Conservation (phyloP, 2,797 vertebrate species). For the Ceyx erithaca region DNA sequence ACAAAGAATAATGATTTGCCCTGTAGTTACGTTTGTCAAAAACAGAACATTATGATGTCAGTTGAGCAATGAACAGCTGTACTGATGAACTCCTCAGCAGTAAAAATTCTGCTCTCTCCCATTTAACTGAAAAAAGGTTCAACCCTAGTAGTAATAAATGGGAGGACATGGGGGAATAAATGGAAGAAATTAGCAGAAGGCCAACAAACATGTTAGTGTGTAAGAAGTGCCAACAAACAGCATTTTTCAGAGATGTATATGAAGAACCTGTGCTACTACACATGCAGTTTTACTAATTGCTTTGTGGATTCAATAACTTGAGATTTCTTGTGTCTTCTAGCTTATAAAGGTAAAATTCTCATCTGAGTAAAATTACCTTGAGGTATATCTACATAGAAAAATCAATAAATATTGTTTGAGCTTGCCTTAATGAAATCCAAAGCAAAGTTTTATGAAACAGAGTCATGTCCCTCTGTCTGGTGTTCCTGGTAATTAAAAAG, state of each 20-base stretch:
- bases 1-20: slow-evolving; percentile 52
- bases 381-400: background rate
- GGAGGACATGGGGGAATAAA: background rate
- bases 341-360: background rate
- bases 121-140: slow-evolving; percentile 28
- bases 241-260: background rate
- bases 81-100: slow-evolving; percentile 58
- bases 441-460: background rate
- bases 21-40: slow-evolving; percentile 64
- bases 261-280: background rate
- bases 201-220: background rate
- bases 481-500: slow-evolving; percentile 63
- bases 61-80: slow-evolving; percentile 44
- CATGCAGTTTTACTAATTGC: background rate
- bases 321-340: background rate
- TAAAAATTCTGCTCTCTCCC: slow-evolving; percentile 33
- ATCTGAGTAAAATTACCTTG: slow-evolving; percentile 13
- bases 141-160: slow-evolving; percentile 12
- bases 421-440: slow-evolving; percentile 32
- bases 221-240: background rate
- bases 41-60: slow-evolving; percentile 50
- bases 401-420: slow-evolving; percentile 24
- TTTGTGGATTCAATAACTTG: background rate
- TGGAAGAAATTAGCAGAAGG: slow-evolving; percentile 10
- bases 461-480: slow-evolving; percentile 28